Evolutionary conservation across 2,113 vertebrate genomes (phyloP).

Genomic region (Tautogolabrus adspersus): DNA sequence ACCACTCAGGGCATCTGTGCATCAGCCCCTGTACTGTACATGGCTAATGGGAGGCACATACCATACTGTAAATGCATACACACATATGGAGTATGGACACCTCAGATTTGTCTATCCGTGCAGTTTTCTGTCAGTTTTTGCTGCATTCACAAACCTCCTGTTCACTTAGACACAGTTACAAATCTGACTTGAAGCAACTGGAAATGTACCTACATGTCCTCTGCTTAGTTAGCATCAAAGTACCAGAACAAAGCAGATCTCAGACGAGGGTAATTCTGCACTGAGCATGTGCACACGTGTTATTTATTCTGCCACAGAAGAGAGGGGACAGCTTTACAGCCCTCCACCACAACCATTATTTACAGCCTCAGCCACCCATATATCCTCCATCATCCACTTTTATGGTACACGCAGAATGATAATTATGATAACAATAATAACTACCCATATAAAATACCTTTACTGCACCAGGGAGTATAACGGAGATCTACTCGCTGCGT

Average conservation of each 20-base stretch:
- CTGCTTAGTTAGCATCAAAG: not conserved
- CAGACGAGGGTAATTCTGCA: conserved; percentile 28
- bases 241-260: conserved; percentile 44
- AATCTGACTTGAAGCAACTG: not conserved
- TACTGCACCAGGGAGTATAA: conserved; percentile 59
- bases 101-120: conserved; percentile 13
- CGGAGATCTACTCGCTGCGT: conserved; percentile 46
- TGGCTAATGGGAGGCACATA: conserved; percentile 58
- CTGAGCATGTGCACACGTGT: conserved; percentile 40
- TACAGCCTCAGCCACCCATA: conserved; percentile 65
- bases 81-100: conserved; percentile 22
- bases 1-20: conserved; percentile 82
- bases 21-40: conserved; percentile 71
- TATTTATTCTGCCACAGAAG: conserved; percentile 71
- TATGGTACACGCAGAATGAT: conserved; percentile 65
- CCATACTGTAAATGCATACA: conserved; percentile 62
- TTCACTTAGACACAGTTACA: not conserved
- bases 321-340: conserved; percentile 69
- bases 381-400: conserved; percentile 70
- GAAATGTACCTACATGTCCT: not conserved
- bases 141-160: not conserved
- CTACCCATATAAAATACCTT: conserved; percentile 73
- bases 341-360: conserved; percentile 64
- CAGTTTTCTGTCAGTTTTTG: conserved; percentile 9
- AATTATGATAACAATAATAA: conserved; percentile 78